These are phyloP conservation scores for Lytechinus pictus DNA, from an alignment of 35 echinoderm and acorn worm genomes.

Conservation along the genomic window DNA sequence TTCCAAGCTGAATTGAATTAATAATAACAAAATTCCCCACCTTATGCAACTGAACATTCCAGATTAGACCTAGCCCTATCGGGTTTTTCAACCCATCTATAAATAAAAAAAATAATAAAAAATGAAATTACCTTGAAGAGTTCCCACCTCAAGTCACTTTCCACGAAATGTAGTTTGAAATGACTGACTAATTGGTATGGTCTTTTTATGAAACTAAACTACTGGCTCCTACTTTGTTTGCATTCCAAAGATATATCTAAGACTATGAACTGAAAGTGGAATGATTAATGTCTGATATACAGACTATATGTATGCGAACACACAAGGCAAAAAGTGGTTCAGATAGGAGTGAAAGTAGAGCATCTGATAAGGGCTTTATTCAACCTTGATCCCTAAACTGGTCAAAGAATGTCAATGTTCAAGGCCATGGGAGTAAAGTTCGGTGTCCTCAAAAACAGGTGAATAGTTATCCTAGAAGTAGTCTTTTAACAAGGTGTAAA, in stretches of 20 bases:
- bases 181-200: not conserved
- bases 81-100: too few species aligned
- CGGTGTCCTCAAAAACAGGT: conserved; percentile 2
- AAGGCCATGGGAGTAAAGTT: not conserved
- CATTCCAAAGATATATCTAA: not conserved
- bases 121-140: not conserved
- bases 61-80: too few species aligned
- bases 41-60: too few species aligned
- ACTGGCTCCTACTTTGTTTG: not conserved
- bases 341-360: not conserved
- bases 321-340: not conserved
- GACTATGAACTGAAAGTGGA: not conserved
- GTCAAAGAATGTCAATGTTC: not conserved
- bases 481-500: not conserved
- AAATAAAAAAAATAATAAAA: too few species aligned
- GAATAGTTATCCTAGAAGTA: conserved; percentile 2
- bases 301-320: not conserved
- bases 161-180: not conserved
- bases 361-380: not conserved
- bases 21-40: too few species aligned
- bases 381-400: not conserved
- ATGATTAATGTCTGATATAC: not conserved
- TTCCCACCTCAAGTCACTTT: not conserved
- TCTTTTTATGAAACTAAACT: not conserved
- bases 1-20: too few species aligned